Percentiles rank a stretch among this genome's conserved stretches.
phyloP scores from a whole-genome alignment of 2,797 vertebrate genomes.

The Paguma larvata region DNA sequence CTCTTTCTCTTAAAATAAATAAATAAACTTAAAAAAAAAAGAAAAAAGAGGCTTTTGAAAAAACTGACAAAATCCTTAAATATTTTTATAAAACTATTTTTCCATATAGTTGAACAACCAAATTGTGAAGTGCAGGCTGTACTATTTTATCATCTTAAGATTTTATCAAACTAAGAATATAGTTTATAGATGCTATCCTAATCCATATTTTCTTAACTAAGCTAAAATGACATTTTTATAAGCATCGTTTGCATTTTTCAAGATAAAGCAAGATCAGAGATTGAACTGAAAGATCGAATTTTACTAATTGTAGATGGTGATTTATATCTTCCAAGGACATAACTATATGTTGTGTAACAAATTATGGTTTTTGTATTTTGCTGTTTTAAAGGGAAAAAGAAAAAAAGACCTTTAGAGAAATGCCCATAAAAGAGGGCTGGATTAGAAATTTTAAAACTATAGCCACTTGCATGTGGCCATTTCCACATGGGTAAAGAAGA shows the following conservation, averaged over 20 bases:
- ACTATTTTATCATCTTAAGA: not conserved
- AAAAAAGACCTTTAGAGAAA: not conserved
- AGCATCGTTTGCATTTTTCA: constrained; percentile 59
- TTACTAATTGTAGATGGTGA: not conserved
- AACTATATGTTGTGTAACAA: not conserved
- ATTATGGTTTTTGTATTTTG: not conserved
- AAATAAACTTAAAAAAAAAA: no score
- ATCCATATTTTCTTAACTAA: constrained; percentile 59
- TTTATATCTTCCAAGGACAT: constrained; percentile 49
- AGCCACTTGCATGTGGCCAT: not conserved
- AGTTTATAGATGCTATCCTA: not conserved
- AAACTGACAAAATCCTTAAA: not conserved
- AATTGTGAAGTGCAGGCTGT: not conserved
- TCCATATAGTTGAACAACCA: not conserved
- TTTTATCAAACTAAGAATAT: not conserved
- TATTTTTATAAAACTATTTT: constrained; percentile 2
- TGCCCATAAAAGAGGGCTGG: not conserved
- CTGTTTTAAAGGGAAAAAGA: constrained; percentile 25
- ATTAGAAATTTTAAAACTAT: constrained; percentile 50
- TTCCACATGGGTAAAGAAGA: not conserved
- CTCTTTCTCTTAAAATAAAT: no score
- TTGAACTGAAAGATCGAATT: constrained; percentile 2
- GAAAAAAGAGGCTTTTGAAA: not conserved
- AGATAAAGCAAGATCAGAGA: not conserved
- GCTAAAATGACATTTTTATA: constrained; percentile 27